These are phyloP conservation scores for Oncopeltus fasciatus DNA, from an alignment of 1,140 invertebrate genomes.

Conservation along the genomic window DNA sequence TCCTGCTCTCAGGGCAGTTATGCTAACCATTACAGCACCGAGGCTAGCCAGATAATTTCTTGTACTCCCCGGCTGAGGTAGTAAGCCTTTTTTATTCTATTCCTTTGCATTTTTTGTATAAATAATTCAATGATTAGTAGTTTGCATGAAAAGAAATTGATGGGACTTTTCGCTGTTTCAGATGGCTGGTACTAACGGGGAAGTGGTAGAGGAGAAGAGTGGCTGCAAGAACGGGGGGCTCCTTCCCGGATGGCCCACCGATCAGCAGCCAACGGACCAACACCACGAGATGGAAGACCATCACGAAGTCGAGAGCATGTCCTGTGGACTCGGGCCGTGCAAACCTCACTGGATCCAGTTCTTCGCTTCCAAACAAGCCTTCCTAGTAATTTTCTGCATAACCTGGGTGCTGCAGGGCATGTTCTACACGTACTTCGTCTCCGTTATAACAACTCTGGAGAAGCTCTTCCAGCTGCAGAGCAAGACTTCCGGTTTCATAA, in stretches of 20 bases:
- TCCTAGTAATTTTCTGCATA: conserved; percentile 73
- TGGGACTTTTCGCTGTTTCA: background rate
- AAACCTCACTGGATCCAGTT: conserved; percentile 53
- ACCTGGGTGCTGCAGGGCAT: conserved; percentile 84
- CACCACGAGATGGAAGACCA: background rate
- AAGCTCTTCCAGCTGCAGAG: conserved; percentile 92
- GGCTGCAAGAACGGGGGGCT: conserved; percentile 2
- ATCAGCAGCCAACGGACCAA: background rate
- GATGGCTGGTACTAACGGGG: conserved; percentile 4
- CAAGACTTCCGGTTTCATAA: conserved; percentile 81
- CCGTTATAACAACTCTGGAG: conserved; percentile 91
- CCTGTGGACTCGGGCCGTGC: conserved; percentile 54
- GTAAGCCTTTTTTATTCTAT: too few species aligned
- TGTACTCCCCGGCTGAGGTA: too few species aligned
- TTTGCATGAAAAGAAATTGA: too few species aligned
- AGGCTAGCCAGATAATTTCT: too few species aligned
- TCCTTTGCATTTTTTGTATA: too few species aligned
- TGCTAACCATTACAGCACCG: too few species aligned
- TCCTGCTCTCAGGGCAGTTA: too few species aligned
- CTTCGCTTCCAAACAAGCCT: conserved; percentile 77
- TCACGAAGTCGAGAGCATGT: conserved; percentile 29
- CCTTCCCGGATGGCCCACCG: background rate
- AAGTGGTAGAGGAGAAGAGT: background rate
- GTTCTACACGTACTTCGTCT: conserved; percentile 91
- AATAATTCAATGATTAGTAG: too few species aligned